Base-by-base conservation (phyloP, 2,113 vertebrate genomes). In the Panthera uncia region DNA sequence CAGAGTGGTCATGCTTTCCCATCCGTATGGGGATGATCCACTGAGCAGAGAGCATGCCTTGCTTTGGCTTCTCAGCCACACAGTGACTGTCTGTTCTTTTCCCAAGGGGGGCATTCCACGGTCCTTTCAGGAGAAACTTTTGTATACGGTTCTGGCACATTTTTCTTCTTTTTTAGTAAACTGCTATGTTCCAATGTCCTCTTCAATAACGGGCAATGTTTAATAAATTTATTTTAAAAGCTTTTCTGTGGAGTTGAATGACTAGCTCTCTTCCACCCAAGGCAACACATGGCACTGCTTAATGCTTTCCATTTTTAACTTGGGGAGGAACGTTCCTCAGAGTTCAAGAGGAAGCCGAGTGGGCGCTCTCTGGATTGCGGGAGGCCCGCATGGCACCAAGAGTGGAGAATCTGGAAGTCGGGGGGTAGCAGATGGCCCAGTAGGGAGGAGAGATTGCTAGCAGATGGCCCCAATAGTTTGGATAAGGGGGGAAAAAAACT, bases 341-440 rank as follows among this genome's bases (percentile, higher is more conserved):
- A 95, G 97, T 94, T 98, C 97, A 97, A 76, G 97, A 98, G 97
- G 97, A 98, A 97, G 88, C 0, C 0, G 61, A 98, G 97, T 69
- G 76, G 95, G 98, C 38, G 97, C 95, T 19, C 83, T 92, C 1
- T 85, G 97, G 98, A 98, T 90, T 18, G 95, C 66, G n/a, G 95
- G 92, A 98, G 94, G 96, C 36, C 12, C 50, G 21, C 3, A 0
- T 50, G 36, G 31, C 48, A 0, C 68, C 48, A 23, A 50, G 88
- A 98, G 96, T 11, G 23, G 61, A 94, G 92, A 85, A 97, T 94
- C 92, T 98, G 87, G 80, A 97, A 97, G 97, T 98, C 66, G 86
- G 79, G 36, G 94, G 92, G 91, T 90, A 96, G 96, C 98, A 99
- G 98, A 98, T 98, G 98, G 98, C 96, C 98, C 78, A 29, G 96